Base-by-base conservation (phyloP, 2,888 invertebrate species). In the Eulithis prunata region DNA sequence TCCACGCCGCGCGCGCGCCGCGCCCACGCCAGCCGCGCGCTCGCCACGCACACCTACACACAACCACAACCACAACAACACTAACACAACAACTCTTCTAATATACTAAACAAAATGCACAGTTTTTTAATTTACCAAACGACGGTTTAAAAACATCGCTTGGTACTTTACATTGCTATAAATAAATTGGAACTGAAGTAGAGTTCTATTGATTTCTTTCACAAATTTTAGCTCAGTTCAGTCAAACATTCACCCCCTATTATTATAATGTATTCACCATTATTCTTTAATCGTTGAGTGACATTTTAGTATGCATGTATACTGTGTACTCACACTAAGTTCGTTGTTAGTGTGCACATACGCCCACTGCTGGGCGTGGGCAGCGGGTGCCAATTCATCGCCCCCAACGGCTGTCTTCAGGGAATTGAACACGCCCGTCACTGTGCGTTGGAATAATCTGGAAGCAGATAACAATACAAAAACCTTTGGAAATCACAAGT, bases 341-440 rank as follows among this genome's bases (percentile, higher is more conserved):
- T 90, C 90, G 0, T 79, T 62, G 2, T 83, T 77, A 8, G 88
- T 86, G 76, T 81, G 81, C 56, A 91, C 89, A 65, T 88, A 91
- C 0, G 81, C 81, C 91, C 92, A 92, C 70, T 84, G 78, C 64
- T 74, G 87, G 65, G 68, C 89, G 77, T 75, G 77, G 72, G 82
- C 85, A 3, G 67, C 62, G 4, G 68, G 60, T 45, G 62, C 58
- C 79, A 76, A 78, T 7, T 84, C 90, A 71, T 91, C 91, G 0
- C 85, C 91, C 0, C 92, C 92, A 51, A 93, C 93, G 0, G 96
- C 96, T 28, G 96, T 96, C 83, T 95, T 95, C 54, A 97, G 92
- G 0, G 96, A 96, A 84, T 96, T 96, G 81, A 97, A 95, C 70
- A 97, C 96, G 0, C 96, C 97, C 1, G 96, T 96, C 72, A 97